Evolutionary conservation across 2,888 invertebrate genomes (phyloP), one percentile per base, ranked within the genome.

Genomic region (Agonopterix arenella): DNA sequence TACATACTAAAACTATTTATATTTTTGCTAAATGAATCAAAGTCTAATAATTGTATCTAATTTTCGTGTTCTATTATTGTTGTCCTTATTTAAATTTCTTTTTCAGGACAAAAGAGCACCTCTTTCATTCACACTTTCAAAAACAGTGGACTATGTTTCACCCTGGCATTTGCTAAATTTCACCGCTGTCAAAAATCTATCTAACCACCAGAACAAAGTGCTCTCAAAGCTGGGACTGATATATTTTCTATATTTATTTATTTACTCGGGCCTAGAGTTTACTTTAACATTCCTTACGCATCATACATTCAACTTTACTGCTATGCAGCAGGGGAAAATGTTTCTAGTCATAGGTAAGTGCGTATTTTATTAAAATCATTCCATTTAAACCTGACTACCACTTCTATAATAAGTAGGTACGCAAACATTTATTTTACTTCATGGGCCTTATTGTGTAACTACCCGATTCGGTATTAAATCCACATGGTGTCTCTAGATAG

Each of bases 241-340:
- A 44, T 96, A 96, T 78, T 99, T 99, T 78, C 81, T 97, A 8
- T 99, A 98, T 84, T 90, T 98, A 56, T 97, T 98, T 73, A 90
- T 98, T 53, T 98, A 98, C 80, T 98, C 98, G 49, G 99, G 98
- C 2, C 89, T 99, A 51, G 99, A 99, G 84, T 99, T 98, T 76
- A 99, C 99, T 0, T 90, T 99, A 38, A 98, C 98, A 49, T 99
- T 99, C 89, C 90, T 99, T 46, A 98, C 98, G 49, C 98, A 98
- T 86, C 94, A 97, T 67, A 92, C 95, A 41, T 98, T 98, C 77
- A 91, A 93, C 48, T 98, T 96, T 76, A 94, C 93, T 50, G 96
- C 98, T 45, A 96, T 98, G 95, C 96, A 98, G 80, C 99, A 99
- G 84, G 99, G 99, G 5, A 96, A 95, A 91, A 98, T 99, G 97